Percentiles rank a stretch among this genome's conserved stretches.
Evolutionary conservation across 30 jellyfish, hydroid and myxozoan species (phyloP).

Genomic region (Aurelia aurita): DNA sequence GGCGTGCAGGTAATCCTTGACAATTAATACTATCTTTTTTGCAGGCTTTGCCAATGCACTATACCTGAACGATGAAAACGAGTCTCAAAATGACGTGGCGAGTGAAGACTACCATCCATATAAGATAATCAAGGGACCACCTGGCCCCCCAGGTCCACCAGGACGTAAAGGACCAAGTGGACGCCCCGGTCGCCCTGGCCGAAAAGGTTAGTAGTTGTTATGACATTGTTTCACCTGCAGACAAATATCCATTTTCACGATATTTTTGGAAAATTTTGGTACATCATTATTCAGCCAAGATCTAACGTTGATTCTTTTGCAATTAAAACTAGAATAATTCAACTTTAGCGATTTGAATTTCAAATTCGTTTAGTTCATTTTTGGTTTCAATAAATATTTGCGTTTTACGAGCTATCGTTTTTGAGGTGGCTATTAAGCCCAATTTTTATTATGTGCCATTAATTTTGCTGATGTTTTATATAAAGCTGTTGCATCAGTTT

Average conservation of each 20-base stretch:
- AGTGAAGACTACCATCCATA: neutral
- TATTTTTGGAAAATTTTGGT: no score
- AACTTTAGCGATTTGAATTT: no score
- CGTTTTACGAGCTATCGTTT: neutral
- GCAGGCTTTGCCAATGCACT: slow-evolving; percentile 8
- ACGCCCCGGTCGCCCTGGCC: slow-evolving; percentile 4
- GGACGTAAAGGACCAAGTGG: neutral
- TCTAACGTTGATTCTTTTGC: no score
- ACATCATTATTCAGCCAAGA: no score
- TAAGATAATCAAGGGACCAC: slow-evolving; percentile 5
- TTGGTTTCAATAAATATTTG: no score
- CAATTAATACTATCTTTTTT: no score
- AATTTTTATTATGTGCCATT: neutral
- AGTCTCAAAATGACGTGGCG: neutral
- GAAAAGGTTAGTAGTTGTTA: neutral
- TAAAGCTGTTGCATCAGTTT: neutral
- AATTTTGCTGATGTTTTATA: neutral
- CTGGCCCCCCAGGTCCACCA: slow-evolving; percentile 13
- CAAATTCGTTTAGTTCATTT: no score
- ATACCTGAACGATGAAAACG: slow-evolving; percentile 5
- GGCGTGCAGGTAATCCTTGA: no score
- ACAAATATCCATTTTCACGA: neutral
- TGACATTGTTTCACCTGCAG: neutral
- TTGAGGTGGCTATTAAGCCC: neutral
- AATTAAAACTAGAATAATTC: no score